Evolutionary conservation across 2,113 vertebrate genomes (phyloP).

Genomic region (Chaetura pelagica): DNA sequence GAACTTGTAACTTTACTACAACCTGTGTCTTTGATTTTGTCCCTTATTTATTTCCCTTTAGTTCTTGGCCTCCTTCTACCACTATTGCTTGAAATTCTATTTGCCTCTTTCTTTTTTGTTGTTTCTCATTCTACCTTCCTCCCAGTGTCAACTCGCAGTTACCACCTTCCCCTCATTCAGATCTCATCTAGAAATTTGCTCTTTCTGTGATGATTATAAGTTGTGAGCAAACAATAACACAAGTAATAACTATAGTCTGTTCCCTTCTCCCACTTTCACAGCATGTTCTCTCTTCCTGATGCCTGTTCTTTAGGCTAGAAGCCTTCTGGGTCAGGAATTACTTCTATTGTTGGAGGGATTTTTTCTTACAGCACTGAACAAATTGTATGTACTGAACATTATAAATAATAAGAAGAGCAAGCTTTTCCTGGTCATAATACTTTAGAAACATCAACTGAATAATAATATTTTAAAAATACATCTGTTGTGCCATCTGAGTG

Average conservation of each 20-base stretch:
- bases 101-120: background rate
- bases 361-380: background rate
- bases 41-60: background rate
- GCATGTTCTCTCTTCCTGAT: constrained; percentile 30
- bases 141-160: background rate
- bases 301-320: constrained; percentile 38
- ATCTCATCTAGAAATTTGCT: constrained; percentile 20
- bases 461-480: background rate
- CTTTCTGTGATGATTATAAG: constrained; percentile 58
- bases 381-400: background rate
- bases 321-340: constrained; percentile 20
- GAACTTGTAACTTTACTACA: background rate
- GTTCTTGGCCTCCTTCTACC: background rate
- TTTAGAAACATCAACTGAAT: background rate
- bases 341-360: background rate
- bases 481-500: background rate
- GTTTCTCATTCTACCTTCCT: background rate
- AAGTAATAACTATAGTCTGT: background rate
- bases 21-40: background rate
- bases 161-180: background rate
- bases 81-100: background rate
- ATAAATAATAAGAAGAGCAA: background rate
- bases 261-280: constrained; percentile 36
- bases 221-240: constrained; percentile 7
- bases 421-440: constrained; percentile 6